Base-by-base conservation (phyloP, 2,113 vertebrate species). In the Elephas maximus region DNA sequence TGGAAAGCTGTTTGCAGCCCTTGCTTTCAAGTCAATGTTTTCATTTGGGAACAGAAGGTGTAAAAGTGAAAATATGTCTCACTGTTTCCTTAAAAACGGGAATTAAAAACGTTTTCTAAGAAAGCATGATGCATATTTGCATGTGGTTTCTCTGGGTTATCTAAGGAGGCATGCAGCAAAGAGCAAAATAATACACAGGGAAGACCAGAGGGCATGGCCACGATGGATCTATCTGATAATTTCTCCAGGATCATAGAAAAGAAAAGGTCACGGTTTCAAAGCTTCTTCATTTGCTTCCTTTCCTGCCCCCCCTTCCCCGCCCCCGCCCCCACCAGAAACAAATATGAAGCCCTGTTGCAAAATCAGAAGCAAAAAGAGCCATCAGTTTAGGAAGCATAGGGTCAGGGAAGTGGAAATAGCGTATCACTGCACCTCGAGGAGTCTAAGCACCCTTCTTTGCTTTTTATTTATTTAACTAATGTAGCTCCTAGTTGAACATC, bases 31-130 rank as follows among this genome's bases (percentile, higher is more conserved):
- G 23, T 41, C 94, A 85, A 48, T 90, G 93, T 97, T 98, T 97
- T 94, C 95, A n/a, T 44, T 53, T 28, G 80, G 80, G 79, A 95
- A 60, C 91, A 93, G 96, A 97, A 97, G 96, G 96, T 95, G 94
- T 73, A 91, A 96, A 95, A 77, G 78, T 60, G 93, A 96, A 95
- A 98, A 94, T 95, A 91, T 95, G 96, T 86, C 96, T 71, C 65
- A 11, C 87, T 88, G 90, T 73, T 95, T 33, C 85, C 90, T 85
- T 96, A 74, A 91, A 30, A 80, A 92, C 33, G 41, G 53, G 87
- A 81, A 73, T 48, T 85, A 69, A 62, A 86, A 81, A 30, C 41
- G 84, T 90, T 94, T 96, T 90, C 96, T 86, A 76, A 92, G 90
- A 92, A 92, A 8, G 60, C 11, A 26, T 20, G 2, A 0, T 63